These are phyloP conservation scores for Pangasius sanitwongsei DNA, from an alignment of 2,797 vertebrate species.

Conservation along the genomic window DNA sequence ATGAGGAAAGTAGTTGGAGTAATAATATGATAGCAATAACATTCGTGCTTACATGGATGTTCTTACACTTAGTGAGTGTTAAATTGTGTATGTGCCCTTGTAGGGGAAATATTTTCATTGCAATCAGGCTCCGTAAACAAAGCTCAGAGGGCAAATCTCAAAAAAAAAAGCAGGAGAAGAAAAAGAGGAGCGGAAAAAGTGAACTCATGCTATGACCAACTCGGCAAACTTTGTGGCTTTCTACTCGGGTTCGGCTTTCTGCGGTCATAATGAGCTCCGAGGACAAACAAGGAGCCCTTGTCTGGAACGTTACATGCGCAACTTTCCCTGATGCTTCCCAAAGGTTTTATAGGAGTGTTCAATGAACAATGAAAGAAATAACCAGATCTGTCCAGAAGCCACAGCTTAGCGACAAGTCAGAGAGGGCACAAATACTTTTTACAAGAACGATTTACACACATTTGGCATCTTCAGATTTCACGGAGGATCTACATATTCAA, in stretches of 20 bases:
- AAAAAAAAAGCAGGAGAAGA: slow-evolving; percentile 30
- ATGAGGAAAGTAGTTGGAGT: slow-evolving; percentile 67
- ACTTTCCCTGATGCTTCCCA: slow-evolving; percentile 3
- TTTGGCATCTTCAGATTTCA: slow-evolving; percentile 41
- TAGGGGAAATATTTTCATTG: slow-evolving; percentile 55
- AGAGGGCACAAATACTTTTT: neutral
- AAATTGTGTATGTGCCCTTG: slow-evolving; percentile 21
- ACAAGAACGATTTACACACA: slow-evolving; percentile 43
- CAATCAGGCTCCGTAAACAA: slow-evolving; percentile 64
- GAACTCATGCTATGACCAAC: slow-evolving; percentile 61
- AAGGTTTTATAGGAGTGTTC: slow-evolving; percentile 10
- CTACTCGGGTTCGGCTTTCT: slow-evolving; percentile 34
- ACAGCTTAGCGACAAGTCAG: slow-evolving; percentile 5
- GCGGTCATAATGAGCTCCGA: slow-evolving; percentile 41
- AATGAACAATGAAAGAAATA: slow-evolving; percentile 8
- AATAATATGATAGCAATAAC: slow-evolving; percentile 70
- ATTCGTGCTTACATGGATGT: slow-evolving; percentile 62
- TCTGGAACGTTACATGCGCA: slow-evolving; percentile 24
- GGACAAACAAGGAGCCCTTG: slow-evolving; percentile 54
- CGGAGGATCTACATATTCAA: neutral
- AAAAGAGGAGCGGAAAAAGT: slow-evolving; percentile 70
- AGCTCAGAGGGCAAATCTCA: slow-evolving; percentile 65
- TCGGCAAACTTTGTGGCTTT: slow-evolving; percentile 45
- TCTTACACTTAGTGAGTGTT: slow-evolving; percentile 47
- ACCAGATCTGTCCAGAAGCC: slow-evolving; percentile 24